These are phyloP conservation scores for Bos taurus DNA, from an alignment of 2,113 vertebrate species.

Conservation along the genomic window DNA sequence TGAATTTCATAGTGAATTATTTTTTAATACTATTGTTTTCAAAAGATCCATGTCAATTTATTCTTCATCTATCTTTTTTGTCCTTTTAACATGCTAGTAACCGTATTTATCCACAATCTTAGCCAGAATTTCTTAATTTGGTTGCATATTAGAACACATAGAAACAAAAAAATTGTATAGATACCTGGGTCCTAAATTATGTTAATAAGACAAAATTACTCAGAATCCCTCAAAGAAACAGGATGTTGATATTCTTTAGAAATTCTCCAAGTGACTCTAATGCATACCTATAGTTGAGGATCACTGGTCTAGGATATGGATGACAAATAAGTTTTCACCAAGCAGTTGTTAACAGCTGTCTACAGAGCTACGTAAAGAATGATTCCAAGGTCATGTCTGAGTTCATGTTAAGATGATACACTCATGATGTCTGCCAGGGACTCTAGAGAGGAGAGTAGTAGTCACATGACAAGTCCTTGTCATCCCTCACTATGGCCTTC, in stretches of 20 bases:
- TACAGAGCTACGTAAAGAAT: background rate
- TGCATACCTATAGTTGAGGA: background rate
- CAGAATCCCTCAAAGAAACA: background rate
- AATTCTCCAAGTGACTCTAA: background rate
- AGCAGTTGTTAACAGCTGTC: background rate
- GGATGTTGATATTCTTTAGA: background rate
- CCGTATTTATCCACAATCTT: background rate
- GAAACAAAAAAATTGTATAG: background rate
- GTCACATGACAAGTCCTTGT: background rate
- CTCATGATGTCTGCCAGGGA: too few species aligned
- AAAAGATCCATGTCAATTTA: background rate
- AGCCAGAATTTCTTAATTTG: background rate
- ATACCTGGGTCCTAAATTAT: background rate
- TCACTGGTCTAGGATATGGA: background rate
- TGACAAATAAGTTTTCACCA: background rate
- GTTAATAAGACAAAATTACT: background rate
- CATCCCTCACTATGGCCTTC: background rate
- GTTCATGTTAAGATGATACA: background rate
- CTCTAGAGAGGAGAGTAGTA: background rate
- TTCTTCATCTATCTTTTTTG: background rate
- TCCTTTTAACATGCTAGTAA: background rate
- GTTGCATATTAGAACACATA: background rate
- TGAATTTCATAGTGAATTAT: background rate
- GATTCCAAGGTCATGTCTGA: background rate
- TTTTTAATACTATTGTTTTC: background rate